These are phyloP conservation scores for Drosophila willistoni DNA, from an alignment of 1,140 invertebrate genomes.

Conservation along the genomic window DNA sequence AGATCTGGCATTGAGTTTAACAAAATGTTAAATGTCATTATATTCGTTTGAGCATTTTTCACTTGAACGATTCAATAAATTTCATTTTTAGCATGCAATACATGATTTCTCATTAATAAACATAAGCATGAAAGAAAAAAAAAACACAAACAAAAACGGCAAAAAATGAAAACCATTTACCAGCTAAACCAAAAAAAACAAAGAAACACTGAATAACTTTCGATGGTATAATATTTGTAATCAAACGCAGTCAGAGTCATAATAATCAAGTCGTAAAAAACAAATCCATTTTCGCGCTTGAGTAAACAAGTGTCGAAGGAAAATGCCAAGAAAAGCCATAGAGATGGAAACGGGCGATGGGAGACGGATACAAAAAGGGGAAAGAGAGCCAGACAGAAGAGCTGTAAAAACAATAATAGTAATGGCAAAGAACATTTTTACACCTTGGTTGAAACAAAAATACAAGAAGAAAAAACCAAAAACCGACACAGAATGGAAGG, in stretches of 20 bases:
- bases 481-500: constrained; percentile 32
- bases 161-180: constrained; percentile 70
- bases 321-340: constrained; percentile 29
- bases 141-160: constrained; percentile 21
- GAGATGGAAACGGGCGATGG: not conserved
- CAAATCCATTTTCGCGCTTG: constrained; percentile 80
- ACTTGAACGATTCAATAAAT: constrained; percentile 13
- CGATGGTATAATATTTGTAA: constrained; percentile 71
- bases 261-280: constrained; percentile 82
- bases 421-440: constrained; percentile 72
- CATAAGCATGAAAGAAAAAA: constrained; percentile 61
- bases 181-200: constrained; percentile 32
- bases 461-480: constrained; percentile 22
- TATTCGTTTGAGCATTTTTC: not conserved
- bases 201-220: constrained; percentile 35
- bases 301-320: constrained; percentile 46
- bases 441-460: constrained; percentile 55
- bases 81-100: constrained; percentile 37
- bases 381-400: constrained; percentile 38
- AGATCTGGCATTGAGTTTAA: not conserved
- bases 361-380: constrained; percentile 21
- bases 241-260: constrained; percentile 77
- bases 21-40: not conserved
- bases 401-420: constrained; percentile 78
- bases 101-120: constrained; percentile 74